Conservation (phyloP, 2,888 invertebrate species). For the Conops quadrifasciatus region DNA sequence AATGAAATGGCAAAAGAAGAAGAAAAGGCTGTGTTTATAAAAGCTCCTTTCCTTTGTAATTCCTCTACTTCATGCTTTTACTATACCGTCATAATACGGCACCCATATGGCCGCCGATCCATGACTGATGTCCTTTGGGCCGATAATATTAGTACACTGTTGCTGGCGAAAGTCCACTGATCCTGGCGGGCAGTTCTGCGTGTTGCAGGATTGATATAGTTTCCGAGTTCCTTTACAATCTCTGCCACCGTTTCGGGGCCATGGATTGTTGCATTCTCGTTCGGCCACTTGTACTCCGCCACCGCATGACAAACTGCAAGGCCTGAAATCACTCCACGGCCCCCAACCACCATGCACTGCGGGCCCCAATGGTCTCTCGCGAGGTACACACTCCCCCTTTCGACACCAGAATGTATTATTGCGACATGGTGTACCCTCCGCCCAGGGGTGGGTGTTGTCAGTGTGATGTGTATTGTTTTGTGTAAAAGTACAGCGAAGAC, state of each 20-base stretch:
- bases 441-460: conserved; percentile 86
- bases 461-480: conserved; percentile 56
- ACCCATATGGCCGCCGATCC: too few relatives aligned
- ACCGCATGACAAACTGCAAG: too few relatives aligned
- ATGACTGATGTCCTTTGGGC: too few relatives aligned
- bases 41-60: too few relatives aligned
- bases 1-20: not conserved
- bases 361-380: conserved; percentile 46
- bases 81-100: too few relatives aligned
- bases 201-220: conserved; percentile 65
- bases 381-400: conserved; percentile 76
- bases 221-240: conserved; percentile 81
- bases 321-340: too few relatives aligned
- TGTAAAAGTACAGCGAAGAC: conserved; percentile 78
- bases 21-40: too few relatives aligned
- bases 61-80: too few relatives aligned
- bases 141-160: too few relatives aligned
- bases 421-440: conserved; percentile 85
- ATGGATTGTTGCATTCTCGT: too few relatives aligned
- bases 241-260: conserved; percentile 72
- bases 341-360: too few relatives aligned
- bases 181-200: conserved; percentile 72
- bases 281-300: too few relatives aligned
- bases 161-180: conserved; percentile 47
- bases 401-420: conserved; percentile 76